Conservation (phyloP, 2,797 vertebrate species). For the Acridotheres tristis region DNA sequence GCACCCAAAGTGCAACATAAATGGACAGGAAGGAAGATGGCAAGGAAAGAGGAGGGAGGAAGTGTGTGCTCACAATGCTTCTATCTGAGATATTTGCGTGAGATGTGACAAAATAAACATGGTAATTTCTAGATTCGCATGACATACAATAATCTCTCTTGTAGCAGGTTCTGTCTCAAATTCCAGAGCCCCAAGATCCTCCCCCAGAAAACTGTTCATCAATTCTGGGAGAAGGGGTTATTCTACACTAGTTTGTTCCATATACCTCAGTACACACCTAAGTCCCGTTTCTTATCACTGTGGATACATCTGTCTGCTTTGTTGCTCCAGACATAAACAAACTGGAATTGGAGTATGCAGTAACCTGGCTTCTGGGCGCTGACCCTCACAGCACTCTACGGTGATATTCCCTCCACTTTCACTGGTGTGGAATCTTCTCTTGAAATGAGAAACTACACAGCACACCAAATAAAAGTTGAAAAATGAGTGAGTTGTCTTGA, state of each 20-base stretch:
- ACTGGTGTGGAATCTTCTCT: neutral
- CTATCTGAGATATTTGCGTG: neutral
- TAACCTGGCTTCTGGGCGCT: neutral
- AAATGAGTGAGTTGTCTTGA: neutral
- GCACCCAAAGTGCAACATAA: neutral
- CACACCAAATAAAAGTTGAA: neutral
- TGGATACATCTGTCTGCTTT: slow-evolving; percentile 13
- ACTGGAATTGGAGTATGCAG: neutral
- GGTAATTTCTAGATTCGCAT: neutral
- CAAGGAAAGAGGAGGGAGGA: slow-evolving; percentile 53
- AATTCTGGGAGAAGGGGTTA: neutral
- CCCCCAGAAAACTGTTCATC: neutral
- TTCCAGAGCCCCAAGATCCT: neutral
- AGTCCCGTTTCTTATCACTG: neutral
- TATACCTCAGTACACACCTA: neutral
- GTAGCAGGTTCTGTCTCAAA: neutral
- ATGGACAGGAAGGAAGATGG: slow-evolving; percentile 43
- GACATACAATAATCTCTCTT: neutral
- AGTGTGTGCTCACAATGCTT: slow-evolving; percentile 16
- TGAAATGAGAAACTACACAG: slow-evolving; percentile 6
- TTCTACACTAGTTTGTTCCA: neutral
- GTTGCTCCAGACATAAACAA: slow-evolving; percentile 20
- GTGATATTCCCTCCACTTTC: neutral
- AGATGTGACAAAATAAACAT: neutral
- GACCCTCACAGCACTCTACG: neutral